Evolutionary conservation across 1,140 invertebrate species (phyloP), one percentile per base, ranked within the genome.

Genomic region (Aphelenchoides besseyi): DNA sequence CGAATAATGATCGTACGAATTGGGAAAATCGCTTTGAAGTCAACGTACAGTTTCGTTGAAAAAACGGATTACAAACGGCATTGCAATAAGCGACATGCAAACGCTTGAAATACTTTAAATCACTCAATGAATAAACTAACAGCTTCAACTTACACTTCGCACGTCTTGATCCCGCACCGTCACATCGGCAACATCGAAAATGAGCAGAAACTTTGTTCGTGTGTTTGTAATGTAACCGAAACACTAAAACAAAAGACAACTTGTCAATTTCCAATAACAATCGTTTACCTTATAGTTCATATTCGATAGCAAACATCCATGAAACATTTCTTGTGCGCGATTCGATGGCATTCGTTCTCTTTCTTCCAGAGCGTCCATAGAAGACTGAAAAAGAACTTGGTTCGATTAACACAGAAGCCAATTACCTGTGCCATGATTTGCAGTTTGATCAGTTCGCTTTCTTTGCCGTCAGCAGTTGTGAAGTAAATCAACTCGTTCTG

Each of bases 161-260:
- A 82, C 68, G 32, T 79, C 78, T 33, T 82, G 81, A 37, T 83
- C 81, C 63, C 76, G 79, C 3, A 85, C 26, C 2, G 71, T 71
- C 18, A 48, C 52, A 54, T 82, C 70, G 26, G 36, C 55, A n/a
- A 72, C 55, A 41, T 84, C 82, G 3, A 76, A 57, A 32, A 85
- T 74, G 12, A 85, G 30, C 16, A 82, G 23, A 61, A 82, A 78
- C 53, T 78, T 83, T 1, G 79, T 69, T 1, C 75, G 71, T 16
- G 77, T 82, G 62, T 82, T 82, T 36, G 81, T 85, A 28, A 85
- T 32, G 41, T 75, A 84, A 9, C 82, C 81, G 54, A 71, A 84
- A 12, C 80, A 85, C 78, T 82, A 53, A 68, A 81, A 77, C n/a
- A n/a, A 55, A 26, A 48, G 41, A 48, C 41, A 48, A 59, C 55